A percentile compares a stretch with the other conserved stretches of the same genome.
These are phyloP conservation scores for Bolinopsis microptera DNA, from an alignment of 37 sponge, comb jelly and placozoan genomes.

Conservation along the genomic window DNA sequence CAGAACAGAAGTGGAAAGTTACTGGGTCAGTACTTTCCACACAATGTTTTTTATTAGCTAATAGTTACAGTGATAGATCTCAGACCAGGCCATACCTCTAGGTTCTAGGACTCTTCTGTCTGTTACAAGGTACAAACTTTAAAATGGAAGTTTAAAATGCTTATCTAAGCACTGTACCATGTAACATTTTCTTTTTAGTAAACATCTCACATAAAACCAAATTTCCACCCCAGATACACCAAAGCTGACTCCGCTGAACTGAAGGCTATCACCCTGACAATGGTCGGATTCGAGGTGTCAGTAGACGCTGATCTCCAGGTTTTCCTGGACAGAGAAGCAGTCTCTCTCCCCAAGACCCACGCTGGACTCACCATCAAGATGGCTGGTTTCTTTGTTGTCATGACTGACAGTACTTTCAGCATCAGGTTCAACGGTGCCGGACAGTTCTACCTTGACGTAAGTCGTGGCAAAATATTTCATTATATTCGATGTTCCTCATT, in stretches of 20 bases:
- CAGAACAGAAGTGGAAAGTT: background rate
- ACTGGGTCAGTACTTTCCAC: background rate
- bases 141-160: too few species aligned
- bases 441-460: slow-evolving; percentile 37
- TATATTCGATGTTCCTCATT: too few species aligned
- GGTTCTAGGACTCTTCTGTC: too few species aligned
- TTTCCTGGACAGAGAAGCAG: background rate
- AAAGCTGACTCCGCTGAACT: background rate
- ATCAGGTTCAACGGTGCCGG: slow-evolving; percentile 51
- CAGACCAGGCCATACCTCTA: too few species aligned
- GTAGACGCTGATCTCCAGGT: slow-evolving; percentile 36
- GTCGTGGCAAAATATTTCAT: background rate
- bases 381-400: slow-evolving; percentile 47
- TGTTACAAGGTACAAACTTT: too few species aligned
- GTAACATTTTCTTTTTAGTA: too few species aligned
- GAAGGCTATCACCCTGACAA: background rate
- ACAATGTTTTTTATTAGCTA: too few species aligned
- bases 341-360: slow-evolving; percentile 14
- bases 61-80: too few species aligned
- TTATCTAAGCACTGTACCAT: too few species aligned
- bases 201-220: too few species aligned
- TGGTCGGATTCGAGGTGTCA: background rate
- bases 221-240: background rate
- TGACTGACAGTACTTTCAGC: background rate
- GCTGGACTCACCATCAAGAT: background rate